Conservation (phyloP, 2,113 vertebrate genomes). For the Theristicus caerulescens region DNA sequence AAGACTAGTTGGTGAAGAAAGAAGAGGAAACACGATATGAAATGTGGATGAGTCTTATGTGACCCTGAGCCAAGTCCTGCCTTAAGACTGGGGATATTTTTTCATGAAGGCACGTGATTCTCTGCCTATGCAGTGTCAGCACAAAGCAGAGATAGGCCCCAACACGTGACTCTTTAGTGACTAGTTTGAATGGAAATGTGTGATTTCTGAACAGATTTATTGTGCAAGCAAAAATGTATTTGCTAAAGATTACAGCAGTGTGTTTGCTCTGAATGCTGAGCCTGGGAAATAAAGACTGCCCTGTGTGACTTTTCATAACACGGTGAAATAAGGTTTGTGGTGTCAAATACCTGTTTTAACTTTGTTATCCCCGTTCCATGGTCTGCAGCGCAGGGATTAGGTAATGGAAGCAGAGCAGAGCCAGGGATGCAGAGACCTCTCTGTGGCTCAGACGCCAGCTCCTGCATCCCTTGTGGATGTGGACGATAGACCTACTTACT, state of each 20-base stretch:
- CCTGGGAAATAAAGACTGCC: background rate
- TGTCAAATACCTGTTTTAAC: background rate
- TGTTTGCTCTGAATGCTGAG: conserved; percentile 31
- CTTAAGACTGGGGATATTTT: conserved; percentile 10
- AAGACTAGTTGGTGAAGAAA: background rate
- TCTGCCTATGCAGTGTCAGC: conserved; percentile 7
- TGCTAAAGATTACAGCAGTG: conserved; percentile 15
- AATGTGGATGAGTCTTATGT: background rate
- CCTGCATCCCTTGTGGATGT: background rate
- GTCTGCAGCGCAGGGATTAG: background rate
- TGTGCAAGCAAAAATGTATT: conserved; percentile 50
- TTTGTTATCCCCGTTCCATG: background rate
- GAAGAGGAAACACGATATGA: background rate
- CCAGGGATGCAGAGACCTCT: background rate
- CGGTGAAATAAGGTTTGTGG: background rate
- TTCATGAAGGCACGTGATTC: conserved; percentile 15
- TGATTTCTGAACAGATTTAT: conserved; percentile 53
- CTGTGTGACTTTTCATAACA: conserved; percentile 4
- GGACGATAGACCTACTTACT: background rate
- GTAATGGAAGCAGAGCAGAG: background rate
- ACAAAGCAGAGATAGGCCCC: conserved; percentile 45
- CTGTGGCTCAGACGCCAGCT: background rate
- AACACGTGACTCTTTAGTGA: conserved; percentile 9
- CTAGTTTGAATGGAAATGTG: conserved; percentile 37
- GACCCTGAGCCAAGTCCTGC: background rate